A percentile compares a stretch with the other conserved stretches of the same genome.
Conservation (phyloP, 2,888 invertebrate genomes). For the Sinopyrophorus schimmeli region DNA sequence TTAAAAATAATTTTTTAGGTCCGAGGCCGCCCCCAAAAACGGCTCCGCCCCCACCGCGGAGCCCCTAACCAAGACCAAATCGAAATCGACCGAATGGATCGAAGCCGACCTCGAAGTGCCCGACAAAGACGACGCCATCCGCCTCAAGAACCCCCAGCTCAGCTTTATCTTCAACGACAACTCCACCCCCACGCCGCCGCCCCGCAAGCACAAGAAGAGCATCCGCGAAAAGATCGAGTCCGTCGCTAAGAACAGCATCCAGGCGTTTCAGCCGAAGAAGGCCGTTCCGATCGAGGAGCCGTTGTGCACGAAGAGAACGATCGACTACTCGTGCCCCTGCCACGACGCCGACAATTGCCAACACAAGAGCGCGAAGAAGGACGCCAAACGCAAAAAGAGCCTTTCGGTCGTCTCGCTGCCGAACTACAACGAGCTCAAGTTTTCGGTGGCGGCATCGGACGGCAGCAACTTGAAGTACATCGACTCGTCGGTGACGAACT, state of each 20-base stretch:
- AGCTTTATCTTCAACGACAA: constrained; percentile 48
- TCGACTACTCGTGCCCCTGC: constrained; percentile 51
- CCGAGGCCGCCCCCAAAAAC: constrained; percentile 37
- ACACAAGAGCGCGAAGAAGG: constrained; percentile 40
- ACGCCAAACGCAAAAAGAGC: constrained; percentile 54
- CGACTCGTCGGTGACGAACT: constrained; percentile 40
- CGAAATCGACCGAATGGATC: constrained; percentile 58
- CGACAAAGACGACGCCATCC: constrained; percentile 46
- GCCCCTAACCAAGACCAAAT: constrained; percentile 29
- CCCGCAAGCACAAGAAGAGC: constrained; percentile 49
- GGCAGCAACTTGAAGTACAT: constrained; percentile 40
- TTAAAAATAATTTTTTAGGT: constrained; percentile 37
- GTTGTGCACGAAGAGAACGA: constrained; percentile 49
- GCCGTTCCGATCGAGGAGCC: constrained; percentile 49
- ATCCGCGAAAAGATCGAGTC: constrained; percentile 50
- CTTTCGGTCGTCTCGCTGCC: constrained; percentile 59
- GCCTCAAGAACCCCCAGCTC: constrained; percentile 48
- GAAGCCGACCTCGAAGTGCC: constrained; percentile 60
- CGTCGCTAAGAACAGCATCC: constrained; percentile 48
- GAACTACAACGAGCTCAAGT: constrained; percentile 58
- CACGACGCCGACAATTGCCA: constrained; percentile 47
- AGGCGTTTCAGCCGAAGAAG: constrained; percentile 45
- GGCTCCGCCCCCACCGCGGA: constrained; percentile 19
- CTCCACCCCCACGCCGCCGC: constrained; percentile 52
- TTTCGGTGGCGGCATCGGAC: constrained; percentile 47